Evolutionary conservation across 2,888 invertebrate species (phyloP), one percentile per base, ranked within the genome.

Genomic region (Nymphalis c-album): DNA sequence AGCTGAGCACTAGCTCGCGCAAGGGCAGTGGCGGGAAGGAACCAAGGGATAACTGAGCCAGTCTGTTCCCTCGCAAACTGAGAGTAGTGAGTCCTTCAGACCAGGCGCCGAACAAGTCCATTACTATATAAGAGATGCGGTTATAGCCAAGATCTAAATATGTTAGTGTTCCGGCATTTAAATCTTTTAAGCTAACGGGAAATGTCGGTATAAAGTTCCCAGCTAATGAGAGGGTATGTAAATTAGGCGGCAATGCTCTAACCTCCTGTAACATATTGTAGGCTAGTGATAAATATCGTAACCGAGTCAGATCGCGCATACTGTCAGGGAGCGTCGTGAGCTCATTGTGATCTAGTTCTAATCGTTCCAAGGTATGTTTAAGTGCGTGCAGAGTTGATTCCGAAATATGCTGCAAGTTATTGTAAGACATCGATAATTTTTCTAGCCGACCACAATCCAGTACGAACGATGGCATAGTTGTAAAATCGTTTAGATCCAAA

Each of bases 121-220:
- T 93, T 22, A 93, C 91, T 60, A 96, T 92, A 63, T 94, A 93
- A 8, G 93, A 89, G 58, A 97, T 96, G 73, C 94, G 95, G 80
- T 97, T 97, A 83, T 97, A 97, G 3, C 96, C 96, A 64, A 97
- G 92, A 80, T 97, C 97, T 58, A 97, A 93, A 80, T 97, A 96
- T 6, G 70, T 69, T 4, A 88, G 74, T 1, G 95, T 90, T 8
- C 96, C 88, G 74, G 94, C 94, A 3, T 93, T 93, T 77, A 96
- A 68, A 94, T 75, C 94, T 88, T 63, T 87, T 26, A 97, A 93
- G 2, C 93, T 91, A 1, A 90, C 85, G 0, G 97, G 97, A 17
- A 97, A 93, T 50, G 90, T 84, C 6, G 90, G 90, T 68, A 97
- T 88, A 73, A 93, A 94, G 80, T 97, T 97, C 5, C 96, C 96